A percentile compares a stretch with the other conserved stretches of the same genome.
Conservation (phyloP, 2,113 vertebrate genomes). For the Alethe diademata region DNA sequence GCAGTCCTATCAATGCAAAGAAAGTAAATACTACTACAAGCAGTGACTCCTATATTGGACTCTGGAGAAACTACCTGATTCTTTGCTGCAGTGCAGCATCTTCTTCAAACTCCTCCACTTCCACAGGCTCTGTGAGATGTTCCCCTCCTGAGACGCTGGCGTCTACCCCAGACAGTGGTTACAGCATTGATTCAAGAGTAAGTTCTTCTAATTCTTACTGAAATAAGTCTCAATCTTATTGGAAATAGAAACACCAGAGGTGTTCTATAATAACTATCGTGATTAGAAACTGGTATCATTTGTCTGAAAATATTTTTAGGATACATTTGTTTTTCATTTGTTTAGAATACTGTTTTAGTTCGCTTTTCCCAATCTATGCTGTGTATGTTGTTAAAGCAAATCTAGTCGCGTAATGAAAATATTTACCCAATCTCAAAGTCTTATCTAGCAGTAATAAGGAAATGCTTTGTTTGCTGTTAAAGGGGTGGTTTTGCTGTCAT, state of each 20-base stretch:
- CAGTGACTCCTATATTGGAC: constrained; percentile 93
- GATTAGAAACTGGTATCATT: neutral
- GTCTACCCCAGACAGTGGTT: constrained; percentile 97
- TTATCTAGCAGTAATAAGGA: neutral
- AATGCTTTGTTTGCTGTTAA: neutral
- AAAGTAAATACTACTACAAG: constrained; percentile 90
- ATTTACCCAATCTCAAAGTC: neutral
- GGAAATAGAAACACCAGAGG: neutral
- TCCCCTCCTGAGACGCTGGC: constrained; percentile 98
- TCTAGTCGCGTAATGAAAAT: neutral
- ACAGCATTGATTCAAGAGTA: constrained; percentile 95
- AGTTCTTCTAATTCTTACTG: neutral
- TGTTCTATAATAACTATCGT: neutral
- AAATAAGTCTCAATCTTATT: neutral
- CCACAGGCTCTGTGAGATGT: constrained; percentile 91
- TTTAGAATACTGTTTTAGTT: neutral
- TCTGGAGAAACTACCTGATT: constrained; percentile 98
- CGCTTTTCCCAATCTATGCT: accelerated
- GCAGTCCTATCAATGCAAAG: constrained; percentile 98
- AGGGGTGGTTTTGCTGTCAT: neutral
- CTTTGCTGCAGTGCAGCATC: constrained; percentile 96
- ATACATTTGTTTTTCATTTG: neutral
- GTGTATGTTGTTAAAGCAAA: neutral
- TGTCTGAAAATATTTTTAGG: neutral
- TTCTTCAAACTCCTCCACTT: constrained; percentile 73